A percentile compares a stretch with the other conserved stretches of the same genome.
phyloP scores from a whole-genome alignment of 2,797 vertebrate species.

The Leuciscus waleckii region DNA sequence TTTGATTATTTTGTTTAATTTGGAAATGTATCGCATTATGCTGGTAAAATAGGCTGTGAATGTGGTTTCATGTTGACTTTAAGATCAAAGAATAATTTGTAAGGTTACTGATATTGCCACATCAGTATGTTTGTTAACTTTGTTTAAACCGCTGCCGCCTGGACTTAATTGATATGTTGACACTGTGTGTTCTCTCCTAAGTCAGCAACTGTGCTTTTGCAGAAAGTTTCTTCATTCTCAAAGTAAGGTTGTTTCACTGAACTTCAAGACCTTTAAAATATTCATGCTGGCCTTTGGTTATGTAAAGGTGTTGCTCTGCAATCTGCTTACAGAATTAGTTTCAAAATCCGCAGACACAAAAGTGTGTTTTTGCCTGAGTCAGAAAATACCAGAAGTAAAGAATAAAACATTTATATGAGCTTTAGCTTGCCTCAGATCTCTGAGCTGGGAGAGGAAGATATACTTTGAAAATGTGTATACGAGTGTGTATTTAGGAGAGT shows the following conservation, averaged over 20 bases:
- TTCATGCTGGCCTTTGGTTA: conserved; percentile 67
- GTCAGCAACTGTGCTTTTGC: conserved; percentile 22
- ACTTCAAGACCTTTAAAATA: conserved; percentile 72
- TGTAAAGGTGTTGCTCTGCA: conserved; percentile 73
- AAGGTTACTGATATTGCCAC: background rate
- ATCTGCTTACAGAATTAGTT: conserved; percentile 74
- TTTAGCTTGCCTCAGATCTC: conserved; percentile 65
- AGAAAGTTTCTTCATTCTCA: conserved; percentile 20
- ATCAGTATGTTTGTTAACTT: background rate
- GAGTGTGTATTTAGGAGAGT: background rate
- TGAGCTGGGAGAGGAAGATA: conserved; percentile 48
- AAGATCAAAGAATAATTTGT: background rate
- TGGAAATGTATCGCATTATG: background rate
- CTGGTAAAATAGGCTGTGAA: background rate
- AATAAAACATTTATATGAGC: conserved; percentile 74
- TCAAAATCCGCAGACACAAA: conserved; percentile 67
- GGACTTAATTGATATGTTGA: conserved; percentile 2
- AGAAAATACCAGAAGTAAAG: conserved; percentile 63
- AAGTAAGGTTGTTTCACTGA: conserved; percentile 47
- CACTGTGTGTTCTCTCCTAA: conserved; percentile 57
- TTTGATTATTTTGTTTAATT: background rate
- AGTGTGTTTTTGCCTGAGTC: conserved; percentile 63
- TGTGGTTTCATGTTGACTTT: background rate
- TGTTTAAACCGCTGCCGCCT: background rate
- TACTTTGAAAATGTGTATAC: conserved; percentile 23